A percentile compares a stretch with the other conserved stretches of the same genome.
phyloP scores from a whole-genome alignment of 2,888 invertebrate genomes.

The Melanotus villosus region DNA sequence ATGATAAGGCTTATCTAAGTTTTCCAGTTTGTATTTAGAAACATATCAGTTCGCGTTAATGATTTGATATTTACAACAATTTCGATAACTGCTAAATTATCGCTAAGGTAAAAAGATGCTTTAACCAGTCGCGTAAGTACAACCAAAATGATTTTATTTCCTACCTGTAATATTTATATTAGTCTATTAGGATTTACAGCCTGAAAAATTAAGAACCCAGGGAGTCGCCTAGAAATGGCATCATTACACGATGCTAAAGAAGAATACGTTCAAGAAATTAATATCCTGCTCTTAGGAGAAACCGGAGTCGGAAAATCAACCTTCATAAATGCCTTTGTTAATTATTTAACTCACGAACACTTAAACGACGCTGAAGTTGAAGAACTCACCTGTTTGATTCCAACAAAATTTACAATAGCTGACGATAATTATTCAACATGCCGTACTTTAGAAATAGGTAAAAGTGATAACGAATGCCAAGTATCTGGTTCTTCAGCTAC shows the following conservation, averaged over 20 bases:
- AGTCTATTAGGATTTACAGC: too few relatives aligned
- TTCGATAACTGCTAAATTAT: too few relatives aligned
- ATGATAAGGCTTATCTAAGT: too few relatives aligned
- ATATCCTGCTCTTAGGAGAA: conserved; percentile 59
- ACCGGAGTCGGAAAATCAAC: conserved; percentile 62
- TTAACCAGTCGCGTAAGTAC: too few relatives aligned
- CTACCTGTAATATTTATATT: too few relatives aligned
- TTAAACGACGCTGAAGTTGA: conserved; percentile 53
- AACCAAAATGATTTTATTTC: too few relatives aligned
- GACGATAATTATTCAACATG: conserved; percentile 51
- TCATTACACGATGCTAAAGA: background rate
- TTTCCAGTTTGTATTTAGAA: too few relatives aligned
- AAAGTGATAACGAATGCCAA: conserved; percentile 40
- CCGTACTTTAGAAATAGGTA: conserved; percentile 46
- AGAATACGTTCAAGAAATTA: conserved; percentile 49
- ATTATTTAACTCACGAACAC: conserved; percentile 55
- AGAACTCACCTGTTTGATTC: conserved; percentile 55
- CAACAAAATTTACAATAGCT: conserved; percentile 49
- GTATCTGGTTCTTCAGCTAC: conserved; percentile 1
- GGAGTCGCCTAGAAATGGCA: too few relatives aligned
- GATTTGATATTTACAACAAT: too few relatives aligned
- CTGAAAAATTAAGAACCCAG: too few relatives aligned
- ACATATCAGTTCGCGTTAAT: too few relatives aligned
- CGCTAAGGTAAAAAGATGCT: too few relatives aligned
- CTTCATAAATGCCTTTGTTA: conserved; percentile 59